Percentiles rank a stretch among this genome's conserved stretches.
phyloP scores from a whole-genome alignment of 1,140 invertebrate species.

The Diorhabda elongata region DNA sequence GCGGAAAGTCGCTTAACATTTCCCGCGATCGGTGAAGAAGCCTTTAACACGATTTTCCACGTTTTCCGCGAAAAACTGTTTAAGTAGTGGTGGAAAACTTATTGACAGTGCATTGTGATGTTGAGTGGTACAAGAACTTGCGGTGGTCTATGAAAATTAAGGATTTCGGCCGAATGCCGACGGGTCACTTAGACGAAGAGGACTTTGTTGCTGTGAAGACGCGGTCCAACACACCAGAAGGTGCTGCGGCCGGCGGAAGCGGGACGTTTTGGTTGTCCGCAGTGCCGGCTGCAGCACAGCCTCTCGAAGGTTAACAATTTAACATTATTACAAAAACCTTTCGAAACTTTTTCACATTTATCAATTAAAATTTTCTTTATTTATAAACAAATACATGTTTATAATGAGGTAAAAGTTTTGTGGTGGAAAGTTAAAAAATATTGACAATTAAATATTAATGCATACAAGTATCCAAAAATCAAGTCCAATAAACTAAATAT shows the following conservation, averaged over 20 bases:
- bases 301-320: constrained; percentile 6
- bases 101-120: constrained; percentile 16
- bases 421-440: no score
- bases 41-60: constrained; percentile 11
- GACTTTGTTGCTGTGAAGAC: constrained; percentile 48
- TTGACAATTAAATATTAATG: no score
- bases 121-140: constrained; percentile 18
- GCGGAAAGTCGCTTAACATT: constrained; percentile 34
- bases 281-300: constrained; percentile 34
- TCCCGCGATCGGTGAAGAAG: constrained; percentile 20
- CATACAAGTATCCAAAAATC: no score
- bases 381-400: not conserved
- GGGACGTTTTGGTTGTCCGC: constrained; percentile 47
- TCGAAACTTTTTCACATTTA: not conserved
- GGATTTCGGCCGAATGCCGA: constrained; percentile 44
- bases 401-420: no score
- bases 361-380: not conserved
- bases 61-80: constrained; percentile 3
- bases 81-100: constrained; percentile 2
- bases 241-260: constrained; percentile 37
- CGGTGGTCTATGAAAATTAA: constrained; percentile 40
- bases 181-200: constrained; percentile 46
- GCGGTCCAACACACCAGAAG: constrained; percentile 45
- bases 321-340: not conserved
- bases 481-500: no score